phyloP scores from a whole-genome alignment of 2,113 vertebrate species.

The Butorides virescens region DNA sequence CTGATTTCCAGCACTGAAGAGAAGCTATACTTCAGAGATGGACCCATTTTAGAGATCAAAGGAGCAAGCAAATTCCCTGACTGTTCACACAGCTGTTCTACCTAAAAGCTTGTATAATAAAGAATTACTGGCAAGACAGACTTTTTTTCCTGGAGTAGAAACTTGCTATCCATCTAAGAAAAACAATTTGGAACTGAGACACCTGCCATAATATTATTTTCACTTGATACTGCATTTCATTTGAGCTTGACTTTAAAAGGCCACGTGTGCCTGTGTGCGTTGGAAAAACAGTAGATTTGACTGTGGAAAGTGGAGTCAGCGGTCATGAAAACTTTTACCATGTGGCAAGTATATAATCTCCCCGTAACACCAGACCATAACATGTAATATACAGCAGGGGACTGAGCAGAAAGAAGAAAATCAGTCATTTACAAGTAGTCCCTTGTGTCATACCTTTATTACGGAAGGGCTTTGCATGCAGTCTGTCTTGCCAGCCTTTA shows the following conservation, averaged over 20 bases:
- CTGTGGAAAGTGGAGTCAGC: constrained; percentile 12
- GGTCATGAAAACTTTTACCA: constrained; percentile 44
- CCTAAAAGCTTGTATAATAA: not conserved
- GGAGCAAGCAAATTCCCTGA: not conserved
- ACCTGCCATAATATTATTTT: constrained; percentile 45
- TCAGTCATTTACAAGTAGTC: constrained; percentile 35
- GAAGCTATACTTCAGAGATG: not conserved
- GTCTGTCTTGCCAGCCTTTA: not conserved
- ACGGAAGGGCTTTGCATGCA: not conserved
- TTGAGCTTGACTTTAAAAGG: constrained; percentile 15
- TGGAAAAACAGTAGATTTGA: not conserved
- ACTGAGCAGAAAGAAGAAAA: constrained; percentile 39
- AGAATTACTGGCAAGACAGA: not conserved
- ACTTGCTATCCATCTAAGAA: constrained; percentile 9
- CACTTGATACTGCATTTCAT: constrained; percentile 13
- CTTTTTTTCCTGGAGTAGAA: not conserved
- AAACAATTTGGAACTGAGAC: constrained; percentile 23
- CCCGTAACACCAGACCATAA: constrained; percentile 21
- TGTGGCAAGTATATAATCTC: constrained; percentile 21
- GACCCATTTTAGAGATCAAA: not conserved
- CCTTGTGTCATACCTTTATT: constrained; percentile 20
- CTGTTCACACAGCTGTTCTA: not conserved
- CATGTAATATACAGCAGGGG: not conserved
- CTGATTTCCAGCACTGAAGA: not conserved
- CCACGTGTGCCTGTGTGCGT: not conserved